Evolutionary conservation across 2,888 invertebrate species (phyloP).

Genomic region (Heliconius ethilla): DNA sequence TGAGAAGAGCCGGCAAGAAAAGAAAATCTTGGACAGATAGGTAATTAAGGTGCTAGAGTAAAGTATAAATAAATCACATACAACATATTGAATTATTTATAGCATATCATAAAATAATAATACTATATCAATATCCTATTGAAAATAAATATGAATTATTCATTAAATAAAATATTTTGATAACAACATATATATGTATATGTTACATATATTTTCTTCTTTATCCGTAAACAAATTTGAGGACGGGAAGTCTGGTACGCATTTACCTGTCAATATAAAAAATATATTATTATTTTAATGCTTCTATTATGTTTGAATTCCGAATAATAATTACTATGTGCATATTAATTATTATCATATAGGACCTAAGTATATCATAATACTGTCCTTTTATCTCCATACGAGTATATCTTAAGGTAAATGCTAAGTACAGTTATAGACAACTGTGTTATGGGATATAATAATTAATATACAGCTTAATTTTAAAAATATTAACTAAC

Average conservation of each 20-base stretch:
- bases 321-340: constrained; percentile 10
- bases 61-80: neutral
- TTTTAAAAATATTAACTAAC: too few species aligned
- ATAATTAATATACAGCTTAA: neutral
- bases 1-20: too few species aligned
- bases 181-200: neutral
- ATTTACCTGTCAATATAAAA: neutral
- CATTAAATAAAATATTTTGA: neutral
- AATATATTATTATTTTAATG: constrained; percentile 3
- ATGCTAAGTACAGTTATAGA: neutral
- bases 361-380: neutral
- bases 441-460: neutral
- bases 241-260: neutral
- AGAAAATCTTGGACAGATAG: neutral
- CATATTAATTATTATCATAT: constrained; percentile 14
- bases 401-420: neutral
- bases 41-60: neutral
- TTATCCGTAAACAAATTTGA: constrained; percentile 4
- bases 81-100: neutral
- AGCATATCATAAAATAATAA: neutral
- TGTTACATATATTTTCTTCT: neutral
- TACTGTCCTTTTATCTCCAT: neutral
- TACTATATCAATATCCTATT: neutral
- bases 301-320: neutral
- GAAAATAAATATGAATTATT: neutral